These are phyloP conservation scores for Sebastes nivosus DNA, from an alignment of 2,797 vertebrate genomes.

Conservation along the genomic window DNA sequence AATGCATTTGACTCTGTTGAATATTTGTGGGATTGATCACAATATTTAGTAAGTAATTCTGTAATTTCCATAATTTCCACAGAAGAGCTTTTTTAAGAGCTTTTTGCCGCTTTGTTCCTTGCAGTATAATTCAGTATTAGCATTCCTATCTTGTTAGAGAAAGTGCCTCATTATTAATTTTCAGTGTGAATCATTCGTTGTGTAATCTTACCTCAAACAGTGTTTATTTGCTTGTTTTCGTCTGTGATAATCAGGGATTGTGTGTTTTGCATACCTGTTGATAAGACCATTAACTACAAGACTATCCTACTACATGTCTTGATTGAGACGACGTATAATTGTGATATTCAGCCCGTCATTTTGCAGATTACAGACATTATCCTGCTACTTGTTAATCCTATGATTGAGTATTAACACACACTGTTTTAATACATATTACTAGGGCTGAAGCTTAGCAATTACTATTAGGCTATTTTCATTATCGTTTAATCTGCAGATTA, in stretches of 20 bases:
- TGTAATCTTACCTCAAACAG: not conserved
- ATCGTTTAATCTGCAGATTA: not conserved
- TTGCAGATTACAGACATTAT: not conserved
- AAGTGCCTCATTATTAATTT: conserved; percentile 22
- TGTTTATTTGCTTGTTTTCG: not conserved
- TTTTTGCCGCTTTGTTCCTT: conserved; percentile 12
- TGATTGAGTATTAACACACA: not conserved
- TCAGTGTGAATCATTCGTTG: not conserved
- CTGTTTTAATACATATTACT: not conserved
- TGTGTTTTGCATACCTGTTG: conserved; percentile 57
- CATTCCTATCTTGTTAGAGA: conserved; percentile 1
- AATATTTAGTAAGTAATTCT: not conserved
- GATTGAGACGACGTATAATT: not conserved
- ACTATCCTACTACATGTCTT: not conserved
- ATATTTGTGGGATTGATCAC: not conserved
- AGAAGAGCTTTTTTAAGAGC: not conserved
- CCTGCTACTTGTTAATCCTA: not conserved
- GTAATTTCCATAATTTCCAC: conserved; percentile 20
- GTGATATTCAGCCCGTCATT: not conserved
- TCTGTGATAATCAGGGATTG: not conserved
- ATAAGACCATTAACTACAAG: not conserved
- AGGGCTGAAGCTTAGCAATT: not conserved
- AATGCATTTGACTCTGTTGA: not conserved
- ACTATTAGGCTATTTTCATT: not conserved
- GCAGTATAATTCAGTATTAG: conserved; percentile 18